A percentile compares a stretch with the other conserved stretches of the same genome.
These are phyloP conservation scores for Clunio marinus DNA, from an alignment of 2,888 invertebrate species.

Conservation along the genomic window DNA sequence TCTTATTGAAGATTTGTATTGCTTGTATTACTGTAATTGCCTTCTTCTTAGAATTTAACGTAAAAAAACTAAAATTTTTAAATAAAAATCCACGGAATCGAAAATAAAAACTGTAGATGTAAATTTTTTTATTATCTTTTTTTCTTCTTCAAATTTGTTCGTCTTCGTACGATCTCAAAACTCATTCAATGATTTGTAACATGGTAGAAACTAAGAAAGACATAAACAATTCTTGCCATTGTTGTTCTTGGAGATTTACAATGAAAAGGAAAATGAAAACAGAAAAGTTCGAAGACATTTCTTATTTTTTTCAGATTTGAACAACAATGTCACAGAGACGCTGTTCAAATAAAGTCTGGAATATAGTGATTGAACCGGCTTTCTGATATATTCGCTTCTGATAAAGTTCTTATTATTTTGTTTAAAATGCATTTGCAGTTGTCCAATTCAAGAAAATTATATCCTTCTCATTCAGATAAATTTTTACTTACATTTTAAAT, in stretches of 20 bases:
- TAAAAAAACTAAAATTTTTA: too few species aligned
- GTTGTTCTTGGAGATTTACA: slow-evolving; percentile 3
- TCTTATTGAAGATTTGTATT: too few species aligned
- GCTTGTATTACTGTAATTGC: too few species aligned
- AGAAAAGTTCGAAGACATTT: background rate
- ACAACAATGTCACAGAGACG: background rate
- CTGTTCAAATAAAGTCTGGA: background rate
- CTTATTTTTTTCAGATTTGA: background rate
- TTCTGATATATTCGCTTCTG: background rate
- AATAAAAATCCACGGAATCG: too few species aligned
- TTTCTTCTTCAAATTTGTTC: background rate
- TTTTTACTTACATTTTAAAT: too few species aligned
- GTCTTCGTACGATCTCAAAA: background rate
- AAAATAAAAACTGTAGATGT: too few species aligned
- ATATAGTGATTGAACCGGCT: background rate
- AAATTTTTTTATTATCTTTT: background rate
- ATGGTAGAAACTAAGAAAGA: background rate
- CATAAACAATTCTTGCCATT: background rate
- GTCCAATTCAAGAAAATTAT: too few species aligned
- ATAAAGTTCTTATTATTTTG: too few species aligned
- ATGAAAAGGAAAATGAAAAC: background rate
- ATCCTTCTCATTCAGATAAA: too few species aligned
- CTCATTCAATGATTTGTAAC: background rate
- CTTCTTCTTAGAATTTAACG: too few species aligned
- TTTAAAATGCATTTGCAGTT: too few species aligned